Conservation (phyloP, 2,888 invertebrate genomes). For the Chesias legatella region DNA sequence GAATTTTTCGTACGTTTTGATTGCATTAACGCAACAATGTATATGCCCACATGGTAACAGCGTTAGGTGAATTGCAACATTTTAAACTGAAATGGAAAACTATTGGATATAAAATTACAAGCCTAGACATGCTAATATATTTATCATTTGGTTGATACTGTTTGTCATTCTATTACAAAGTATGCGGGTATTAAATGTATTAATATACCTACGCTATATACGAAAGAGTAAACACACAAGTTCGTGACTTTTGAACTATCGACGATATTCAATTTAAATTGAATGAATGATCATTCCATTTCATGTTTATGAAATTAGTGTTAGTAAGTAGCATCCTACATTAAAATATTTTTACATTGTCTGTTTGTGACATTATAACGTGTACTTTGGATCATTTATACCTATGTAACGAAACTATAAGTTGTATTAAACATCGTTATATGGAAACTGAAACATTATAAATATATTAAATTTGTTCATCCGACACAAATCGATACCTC, state of each 20-base stretch:
- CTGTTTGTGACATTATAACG: constrained; percentile 9
- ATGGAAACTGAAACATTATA: no score
- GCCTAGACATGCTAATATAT: constrained; percentile 6
- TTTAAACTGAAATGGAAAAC: constrained; percentile 10
- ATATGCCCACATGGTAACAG: constrained; percentile 3
- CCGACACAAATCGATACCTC: constrained; percentile 7
- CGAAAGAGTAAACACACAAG: constrained; percentile 22
- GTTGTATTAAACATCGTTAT: no score
- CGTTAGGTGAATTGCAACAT: constrained; percentile 5
- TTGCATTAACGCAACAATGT: no score
- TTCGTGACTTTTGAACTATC: constrained; percentile 28
- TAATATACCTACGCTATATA: constrained; percentile 27
- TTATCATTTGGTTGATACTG: constrained; percentile 11
- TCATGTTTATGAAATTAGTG: constrained; percentile 31
- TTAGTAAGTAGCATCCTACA: constrained; percentile 20
- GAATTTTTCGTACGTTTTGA: no score
- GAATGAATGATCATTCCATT: constrained; percentile 26
- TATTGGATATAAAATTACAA: constrained; percentile 5
- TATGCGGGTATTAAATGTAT: constrained; percentile 20
- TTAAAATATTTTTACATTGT: constrained; percentile 25
- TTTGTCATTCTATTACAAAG: constrained; percentile 8
- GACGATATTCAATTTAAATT: constrained; percentile 29
- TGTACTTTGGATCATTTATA: constrained; percentile 8
- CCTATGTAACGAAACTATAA: not conserved
- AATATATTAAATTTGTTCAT: no score